Evolutionary conservation across 2,888 invertebrate species (phyloP).

Genomic region (Tetranychus truncatus): DNA sequence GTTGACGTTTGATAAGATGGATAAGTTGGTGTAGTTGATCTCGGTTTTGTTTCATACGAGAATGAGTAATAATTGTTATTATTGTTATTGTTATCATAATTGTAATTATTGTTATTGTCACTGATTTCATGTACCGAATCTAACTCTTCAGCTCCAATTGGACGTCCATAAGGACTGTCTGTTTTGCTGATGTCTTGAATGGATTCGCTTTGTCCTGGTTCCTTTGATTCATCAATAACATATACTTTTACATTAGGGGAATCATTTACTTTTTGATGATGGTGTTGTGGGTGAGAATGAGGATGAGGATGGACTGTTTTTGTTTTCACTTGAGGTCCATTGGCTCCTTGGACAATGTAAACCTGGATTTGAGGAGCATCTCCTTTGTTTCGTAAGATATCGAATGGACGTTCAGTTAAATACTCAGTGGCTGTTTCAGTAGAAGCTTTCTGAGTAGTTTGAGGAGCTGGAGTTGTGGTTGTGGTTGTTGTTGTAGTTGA

Average conservation of each 20-base stretch:
- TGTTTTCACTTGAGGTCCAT: conserved; percentile 14
- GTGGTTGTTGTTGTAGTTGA: conserved; percentile 11
- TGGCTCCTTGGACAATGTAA: conserved; percentile 14
- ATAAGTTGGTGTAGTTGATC: background rate
- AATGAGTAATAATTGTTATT: background rate
- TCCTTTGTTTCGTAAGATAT: conserved; percentile 11
- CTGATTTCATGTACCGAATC: background rate
- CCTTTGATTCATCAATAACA: conserved; percentile 10
- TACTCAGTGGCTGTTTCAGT: background rate
- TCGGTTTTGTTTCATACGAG: background rate
- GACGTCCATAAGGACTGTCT: background rate
- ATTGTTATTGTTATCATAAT: background rate
- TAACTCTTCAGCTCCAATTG: conserved; percentile 3
- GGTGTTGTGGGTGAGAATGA: background rate
- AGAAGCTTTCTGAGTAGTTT: background rate
- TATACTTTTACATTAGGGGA: conserved; percentile 16
- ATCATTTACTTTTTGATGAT: background rate
- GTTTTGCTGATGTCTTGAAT: conserved; percentile 12
- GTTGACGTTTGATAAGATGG: background rate
- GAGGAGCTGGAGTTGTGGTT: background rate
- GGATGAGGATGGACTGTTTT: conserved; percentile 7
- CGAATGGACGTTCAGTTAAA: conserved; percentile 11
- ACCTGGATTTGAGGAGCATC: conserved; percentile 17
- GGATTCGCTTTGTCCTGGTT: background rate
- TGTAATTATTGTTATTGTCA: conserved; percentile 1